Evolutionary conservation across 1,140 invertebrate genomes (phyloP).

Genomic region (Drosophila ambigua): DNA sequence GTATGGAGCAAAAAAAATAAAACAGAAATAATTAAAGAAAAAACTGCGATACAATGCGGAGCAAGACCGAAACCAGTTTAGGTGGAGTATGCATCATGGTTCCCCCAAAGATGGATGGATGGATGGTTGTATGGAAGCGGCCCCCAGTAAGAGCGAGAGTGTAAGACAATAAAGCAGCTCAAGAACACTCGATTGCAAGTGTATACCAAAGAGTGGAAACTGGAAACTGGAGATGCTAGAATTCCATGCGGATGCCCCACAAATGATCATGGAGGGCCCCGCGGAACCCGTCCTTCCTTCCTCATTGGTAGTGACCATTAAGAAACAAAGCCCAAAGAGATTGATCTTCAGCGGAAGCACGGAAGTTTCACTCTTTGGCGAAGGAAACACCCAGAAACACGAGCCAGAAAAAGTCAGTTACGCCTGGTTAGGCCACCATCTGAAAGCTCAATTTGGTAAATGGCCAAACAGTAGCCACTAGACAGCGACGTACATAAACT

Average conservation of each 20-base stretch:
- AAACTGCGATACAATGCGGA: conserved; percentile 51
- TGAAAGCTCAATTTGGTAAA: conserved; percentile 70
- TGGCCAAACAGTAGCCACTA: conserved; percentile 61
- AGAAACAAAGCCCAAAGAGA: conserved; percentile 19
- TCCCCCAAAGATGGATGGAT: conserved; percentile 17
- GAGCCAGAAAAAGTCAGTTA: conserved; percentile 55
- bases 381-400: conserved; percentile 34
- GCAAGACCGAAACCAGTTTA: conserved; percentile 69
- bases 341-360: conserved; percentile 60
- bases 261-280: conserved; percentile 54
- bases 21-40: conserved; percentile 56
- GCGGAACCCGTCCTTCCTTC: conserved; percentile 34
- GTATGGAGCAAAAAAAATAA: conserved; percentile 24
- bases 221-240: conserved; percentile 56
- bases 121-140: conserved; percentile 17
- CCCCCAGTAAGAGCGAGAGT: conserved; percentile 72
- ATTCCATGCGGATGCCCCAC: conserved; percentile 59
- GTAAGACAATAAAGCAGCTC: conserved; percentile 59
- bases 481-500: conserved; percentile 64
- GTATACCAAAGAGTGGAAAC: conserved; percentile 20
- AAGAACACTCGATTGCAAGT: conserved; percentile 59
- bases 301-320: conserved; percentile 29
- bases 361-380: conserved; percentile 47
- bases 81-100: conserved; percentile 29
- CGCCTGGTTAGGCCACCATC: conserved; percentile 65